These are phyloP conservation scores for Melanotaenia nigrans DNA, from an alignment of 2,797 vertebrate species.

Conservation along the genomic window DNA sequence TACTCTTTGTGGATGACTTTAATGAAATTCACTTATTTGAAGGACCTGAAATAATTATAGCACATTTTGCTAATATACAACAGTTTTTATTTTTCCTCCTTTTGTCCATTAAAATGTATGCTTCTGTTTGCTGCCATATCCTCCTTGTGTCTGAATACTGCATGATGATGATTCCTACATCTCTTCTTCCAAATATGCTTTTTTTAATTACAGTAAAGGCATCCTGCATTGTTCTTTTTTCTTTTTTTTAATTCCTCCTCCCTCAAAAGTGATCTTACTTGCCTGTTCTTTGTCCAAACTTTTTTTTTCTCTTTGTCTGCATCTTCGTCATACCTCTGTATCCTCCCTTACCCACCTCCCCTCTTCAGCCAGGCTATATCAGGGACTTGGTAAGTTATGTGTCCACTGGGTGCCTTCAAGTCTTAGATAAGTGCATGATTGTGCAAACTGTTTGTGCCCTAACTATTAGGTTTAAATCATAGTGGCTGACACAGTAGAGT, in stretches of 20 bases:
- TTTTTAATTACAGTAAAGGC: constrained; percentile 31
- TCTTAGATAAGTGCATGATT: constrained; percentile 60
- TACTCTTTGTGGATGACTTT: background rate
- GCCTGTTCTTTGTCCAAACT: constrained; percentile 84
- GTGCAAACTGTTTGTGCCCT: constrained; percentile 35
- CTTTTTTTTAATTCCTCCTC: constrained; percentile 28
- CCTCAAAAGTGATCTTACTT: constrained; percentile 63
- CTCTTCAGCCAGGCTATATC: constrained; percentile 97
- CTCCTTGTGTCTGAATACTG: constrained; percentile 46
- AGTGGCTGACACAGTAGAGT: constrained; percentile 37
- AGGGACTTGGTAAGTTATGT: constrained; percentile 98
- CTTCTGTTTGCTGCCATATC: constrained; percentile 44
- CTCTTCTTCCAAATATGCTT: constrained; percentile 15
- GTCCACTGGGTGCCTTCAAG: constrained; percentile 64
- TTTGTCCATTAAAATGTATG: background rate
- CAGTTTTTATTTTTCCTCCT: background rate
- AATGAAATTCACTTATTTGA: background rate
- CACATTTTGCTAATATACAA: background rate
- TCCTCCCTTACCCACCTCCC: constrained; percentile 80
- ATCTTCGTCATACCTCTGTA: constrained; percentile 81
- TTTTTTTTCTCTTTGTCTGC: constrained; percentile 72
- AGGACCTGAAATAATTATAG: constrained; percentile 1
- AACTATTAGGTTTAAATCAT: constrained; percentile 37
- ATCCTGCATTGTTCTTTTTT: constrained; percentile 51
- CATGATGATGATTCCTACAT: constrained; percentile 49